Evolutionary conservation across 2,888 invertebrate genomes (phyloP).

Genomic region (Heliconius erato): DNA sequence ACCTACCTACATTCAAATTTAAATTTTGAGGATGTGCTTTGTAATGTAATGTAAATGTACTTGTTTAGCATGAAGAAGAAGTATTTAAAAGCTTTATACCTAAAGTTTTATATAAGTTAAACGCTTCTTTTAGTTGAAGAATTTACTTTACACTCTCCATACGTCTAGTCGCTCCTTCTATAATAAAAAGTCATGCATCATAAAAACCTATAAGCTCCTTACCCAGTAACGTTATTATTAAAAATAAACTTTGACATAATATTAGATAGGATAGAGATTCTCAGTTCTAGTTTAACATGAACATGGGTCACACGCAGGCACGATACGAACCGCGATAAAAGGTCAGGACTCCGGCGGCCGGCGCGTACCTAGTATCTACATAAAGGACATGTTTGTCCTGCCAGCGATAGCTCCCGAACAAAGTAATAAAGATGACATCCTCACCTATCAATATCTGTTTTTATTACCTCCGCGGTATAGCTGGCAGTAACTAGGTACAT

Average conservation of each 20-base stretch:
- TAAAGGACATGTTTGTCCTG: slow-evolving; percentile 72
- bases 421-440: slow-evolving; percentile 59
- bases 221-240: too few species aligned
- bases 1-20: too few species aligned
- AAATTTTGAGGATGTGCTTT: too few species aligned
- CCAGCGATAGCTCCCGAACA: slow-evolving; percentile 57
- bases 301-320: slow-evolving; percentile 61
- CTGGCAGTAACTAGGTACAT: slow-evolving; percentile 33
- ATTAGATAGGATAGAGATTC: slow-evolving; percentile 12
- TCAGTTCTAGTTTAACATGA: slow-evolving; percentile 42
- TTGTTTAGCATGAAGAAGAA: too few species aligned
- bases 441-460: slow-evolving; percentile 51
- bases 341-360: slow-evolving; percentile 74
- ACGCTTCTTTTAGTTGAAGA: too few species aligned
- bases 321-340: slow-evolving; percentile 67
- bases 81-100: too few species aligned
- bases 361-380: slow-evolving; percentile 67
- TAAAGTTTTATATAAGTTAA: too few species aligned
- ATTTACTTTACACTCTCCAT: too few species aligned
- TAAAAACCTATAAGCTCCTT: too few species aligned
- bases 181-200: too few species aligned
- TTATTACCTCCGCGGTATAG: slow-evolving; percentile 37
- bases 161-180: too few species aligned
- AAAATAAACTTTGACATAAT: slow-evolving; percentile 19
- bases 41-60: too few species aligned